Conservation (phyloP, 2,888 invertebrate species). For the Tetragnatha montana region DNA sequence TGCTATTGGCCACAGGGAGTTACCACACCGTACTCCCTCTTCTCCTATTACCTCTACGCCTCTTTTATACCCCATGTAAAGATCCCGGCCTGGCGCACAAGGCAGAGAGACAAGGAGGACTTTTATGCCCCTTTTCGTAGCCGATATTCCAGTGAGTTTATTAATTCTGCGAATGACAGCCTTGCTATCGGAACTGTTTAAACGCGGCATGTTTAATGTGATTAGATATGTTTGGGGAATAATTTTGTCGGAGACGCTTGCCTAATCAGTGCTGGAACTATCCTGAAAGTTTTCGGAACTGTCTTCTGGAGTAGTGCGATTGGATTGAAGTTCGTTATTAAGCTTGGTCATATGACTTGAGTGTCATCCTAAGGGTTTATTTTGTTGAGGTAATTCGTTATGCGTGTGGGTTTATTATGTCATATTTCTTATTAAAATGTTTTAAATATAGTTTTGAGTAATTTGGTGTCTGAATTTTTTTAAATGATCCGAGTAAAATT, state of each 20-base stretch:
- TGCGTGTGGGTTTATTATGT: too few relatives aligned
- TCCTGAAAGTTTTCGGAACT: neutral
- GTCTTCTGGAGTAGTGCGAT: neutral
- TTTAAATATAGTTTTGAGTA: too few relatives aligned
- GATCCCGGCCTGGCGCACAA: neutral
- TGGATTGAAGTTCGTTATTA: neutral
- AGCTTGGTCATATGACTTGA: neutral
- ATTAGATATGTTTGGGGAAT: neutral
- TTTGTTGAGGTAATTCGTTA: too few relatives aligned
- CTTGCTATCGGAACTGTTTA: neutral
- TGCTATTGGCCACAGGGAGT: too few relatives aligned
- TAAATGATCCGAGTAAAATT: too few relatives aligned
- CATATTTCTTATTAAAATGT: too few relatives aligned
- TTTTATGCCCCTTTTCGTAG: neutral
- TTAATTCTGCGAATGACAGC: neutral
- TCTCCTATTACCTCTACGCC: neutral
- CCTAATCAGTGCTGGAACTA: neutral
- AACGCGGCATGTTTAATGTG: neutral
- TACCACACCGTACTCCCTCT: too few relatives aligned
- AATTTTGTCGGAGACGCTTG: neutral
- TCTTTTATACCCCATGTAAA: neutral
- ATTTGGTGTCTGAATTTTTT: too few relatives aligned
- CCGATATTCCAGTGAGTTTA: neutral
- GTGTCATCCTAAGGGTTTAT: too few relatives aligned
- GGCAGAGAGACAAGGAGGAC: neutral